A percentile compares a stretch with the other conserved stretches of the same genome.
Conservation (phyloP, 2,888 invertebrate genomes). For the Caenorhabditis sp. region DNA sequence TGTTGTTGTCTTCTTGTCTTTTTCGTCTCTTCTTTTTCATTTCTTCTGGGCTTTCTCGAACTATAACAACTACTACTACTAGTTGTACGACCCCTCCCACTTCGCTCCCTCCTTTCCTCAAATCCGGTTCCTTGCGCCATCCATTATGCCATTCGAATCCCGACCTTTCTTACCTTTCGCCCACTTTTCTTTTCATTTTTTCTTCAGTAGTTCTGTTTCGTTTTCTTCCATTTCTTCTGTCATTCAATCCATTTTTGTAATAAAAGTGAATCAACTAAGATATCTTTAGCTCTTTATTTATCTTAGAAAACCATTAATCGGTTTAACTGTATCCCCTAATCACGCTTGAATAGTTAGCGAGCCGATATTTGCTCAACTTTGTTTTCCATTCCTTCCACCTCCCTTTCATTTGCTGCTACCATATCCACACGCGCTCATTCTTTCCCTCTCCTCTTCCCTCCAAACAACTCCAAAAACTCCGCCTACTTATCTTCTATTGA, state of each 20-base stretch:
- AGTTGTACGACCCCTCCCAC: slow-evolving; percentile 4
- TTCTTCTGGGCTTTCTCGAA: slow-evolving; percentile 1
- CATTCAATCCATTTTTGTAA: neutral
- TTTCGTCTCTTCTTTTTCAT: neutral
- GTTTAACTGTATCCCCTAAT: neutral
- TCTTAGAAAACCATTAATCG: neutral
- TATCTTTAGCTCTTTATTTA: neutral
- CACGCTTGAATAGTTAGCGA: slow-evolving; percentile 37
- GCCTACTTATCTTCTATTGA: slow-evolving; percentile 23
- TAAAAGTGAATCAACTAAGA: no score
- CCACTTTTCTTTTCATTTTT: slow-evolving; percentile 4
- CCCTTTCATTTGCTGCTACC: slow-evolving; percentile 23
- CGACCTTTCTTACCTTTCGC: slow-evolving; percentile 26
- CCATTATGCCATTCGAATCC: slow-evolving; percentile 45
- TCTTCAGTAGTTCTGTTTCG: neutral
- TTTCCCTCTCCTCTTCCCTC: neutral
- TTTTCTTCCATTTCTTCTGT: neutral
- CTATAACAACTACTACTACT: neutral
- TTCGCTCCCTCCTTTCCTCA: slow-evolving; percentile 10
- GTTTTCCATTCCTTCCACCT: slow-evolving; percentile 20
- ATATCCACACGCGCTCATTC: slow-evolving; percentile 21
- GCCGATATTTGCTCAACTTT: slow-evolving; percentile 4
- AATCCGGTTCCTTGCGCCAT: slow-evolving; percentile 37
- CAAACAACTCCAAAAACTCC: slow-evolving; percentile 6
- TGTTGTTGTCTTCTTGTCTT: neutral